Evolutionary conservation across 2,797 vertebrate genomes (phyloP).

Genomic region (Moxostoma hubbsi): DNA sequence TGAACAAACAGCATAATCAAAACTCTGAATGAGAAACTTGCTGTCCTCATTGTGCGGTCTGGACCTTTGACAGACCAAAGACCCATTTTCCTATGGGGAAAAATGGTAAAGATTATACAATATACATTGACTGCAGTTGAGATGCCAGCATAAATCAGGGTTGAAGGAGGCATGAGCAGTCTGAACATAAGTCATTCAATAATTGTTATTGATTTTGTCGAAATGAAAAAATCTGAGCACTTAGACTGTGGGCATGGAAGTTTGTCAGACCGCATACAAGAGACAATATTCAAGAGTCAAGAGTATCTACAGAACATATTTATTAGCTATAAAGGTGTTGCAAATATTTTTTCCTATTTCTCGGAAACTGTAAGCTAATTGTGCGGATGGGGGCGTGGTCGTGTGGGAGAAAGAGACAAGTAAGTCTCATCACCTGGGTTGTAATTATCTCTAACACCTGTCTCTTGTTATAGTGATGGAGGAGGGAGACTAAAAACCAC

Average conservation of each 20-base stretch:
- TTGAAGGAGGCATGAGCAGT: constrained; percentile 7
- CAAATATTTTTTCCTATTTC: too few relatives aligned
- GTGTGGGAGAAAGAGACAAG: too few relatives aligned
- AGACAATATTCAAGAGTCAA: neutral
- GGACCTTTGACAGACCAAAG: constrained; percentile 8
- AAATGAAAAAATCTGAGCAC: constrained; percentile 8
- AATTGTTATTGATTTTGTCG: constrained; percentile 5
- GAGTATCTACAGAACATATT: neutral
- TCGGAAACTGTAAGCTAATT: too few relatives aligned
- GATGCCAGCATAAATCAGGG: constrained; percentile 26
- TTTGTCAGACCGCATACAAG: constrained; percentile 1
- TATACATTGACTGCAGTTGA: neutral
- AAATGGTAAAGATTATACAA: neutral
- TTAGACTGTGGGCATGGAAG: neutral
- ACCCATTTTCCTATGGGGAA: constrained; percentile 6
- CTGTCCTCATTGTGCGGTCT: neutral
- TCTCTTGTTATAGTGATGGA: too few relatives aligned
- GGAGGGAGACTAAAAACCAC: too few relatives aligned
- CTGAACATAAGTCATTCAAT: constrained; percentile 18
- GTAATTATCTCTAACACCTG: too few relatives aligned
- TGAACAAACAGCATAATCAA: neutral
- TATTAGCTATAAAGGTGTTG: too few relatives aligned
- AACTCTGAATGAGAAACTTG: neutral
- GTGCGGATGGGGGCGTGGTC: too few relatives aligned
- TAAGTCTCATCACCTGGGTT: too few relatives aligned